Evolutionary conservation across 2,113 vertebrate genomes (phyloP).

Genomic region (Heptranchias perlo): DNA sequence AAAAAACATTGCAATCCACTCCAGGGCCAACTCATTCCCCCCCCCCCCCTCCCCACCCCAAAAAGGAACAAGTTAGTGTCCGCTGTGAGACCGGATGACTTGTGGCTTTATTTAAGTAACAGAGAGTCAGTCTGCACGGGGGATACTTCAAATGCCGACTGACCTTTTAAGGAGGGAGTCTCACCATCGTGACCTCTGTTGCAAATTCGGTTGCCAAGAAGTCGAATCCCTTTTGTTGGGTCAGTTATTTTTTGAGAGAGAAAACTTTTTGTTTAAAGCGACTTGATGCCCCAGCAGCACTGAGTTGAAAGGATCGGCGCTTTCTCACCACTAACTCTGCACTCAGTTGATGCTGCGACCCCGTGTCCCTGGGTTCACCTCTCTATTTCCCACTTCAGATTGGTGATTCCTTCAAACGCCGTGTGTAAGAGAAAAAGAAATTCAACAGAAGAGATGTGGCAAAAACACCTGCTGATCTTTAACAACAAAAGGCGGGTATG

Average conservation of each 20-base stretch:
- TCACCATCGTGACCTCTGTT: not conserved
- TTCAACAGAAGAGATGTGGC: not conserved
- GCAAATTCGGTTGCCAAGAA: not conserved
- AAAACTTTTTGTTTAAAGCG: not conserved
- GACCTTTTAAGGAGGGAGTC: not conserved
- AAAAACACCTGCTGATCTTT: not conserved
- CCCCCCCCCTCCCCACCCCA: not conserved
- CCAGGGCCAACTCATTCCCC: not conserved
- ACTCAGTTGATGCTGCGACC: not conserved
- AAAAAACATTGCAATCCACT: not conserved
- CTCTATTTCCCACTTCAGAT: not conserved
- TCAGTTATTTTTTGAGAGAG: not conserved
- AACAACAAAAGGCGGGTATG: not conserved
- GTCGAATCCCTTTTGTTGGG: not conserved
- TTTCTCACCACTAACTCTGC: not conserved
- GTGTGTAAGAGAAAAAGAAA: not conserved
- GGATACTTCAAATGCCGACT: not conserved
- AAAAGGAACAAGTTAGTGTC: not conserved
- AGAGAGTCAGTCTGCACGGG: not conserved
- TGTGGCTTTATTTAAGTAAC: not conserved
- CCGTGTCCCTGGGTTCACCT: not conserved
- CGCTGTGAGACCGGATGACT: conserved; percentile 5
- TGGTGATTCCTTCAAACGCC: not conserved
- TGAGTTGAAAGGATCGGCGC: not conserved
- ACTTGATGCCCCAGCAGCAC: not conserved